Evolutionary conservation across 2,797 vertebrate genomes (phyloP).

Genomic region (Dermochelys coriacea): DNA sequence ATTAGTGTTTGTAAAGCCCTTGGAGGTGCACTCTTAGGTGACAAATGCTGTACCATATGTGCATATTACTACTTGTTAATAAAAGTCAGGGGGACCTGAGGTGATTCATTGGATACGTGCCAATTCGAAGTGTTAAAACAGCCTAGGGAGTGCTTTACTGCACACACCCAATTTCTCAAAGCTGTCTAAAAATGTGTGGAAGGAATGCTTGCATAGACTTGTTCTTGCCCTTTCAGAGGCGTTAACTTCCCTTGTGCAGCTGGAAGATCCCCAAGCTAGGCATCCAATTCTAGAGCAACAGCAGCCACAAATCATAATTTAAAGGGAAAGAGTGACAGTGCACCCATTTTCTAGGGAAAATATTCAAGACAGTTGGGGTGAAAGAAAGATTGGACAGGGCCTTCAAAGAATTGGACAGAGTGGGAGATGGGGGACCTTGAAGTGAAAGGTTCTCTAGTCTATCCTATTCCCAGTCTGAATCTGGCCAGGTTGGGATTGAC

Average conservation of each 20-base stretch:
- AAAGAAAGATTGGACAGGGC: background rate
- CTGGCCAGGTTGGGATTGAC: background rate
- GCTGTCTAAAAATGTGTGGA: constrained; percentile 30
- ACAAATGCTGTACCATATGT: background rate
- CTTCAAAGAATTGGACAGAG: background rate
- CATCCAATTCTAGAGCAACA: background rate
- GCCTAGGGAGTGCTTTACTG: rapidly evolving
- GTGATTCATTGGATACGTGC: background rate
- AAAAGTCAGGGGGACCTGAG: background rate
- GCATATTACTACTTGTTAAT: background rate
- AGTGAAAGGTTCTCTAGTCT: background rate
- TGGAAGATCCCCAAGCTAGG: background rate
- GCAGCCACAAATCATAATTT: background rate
- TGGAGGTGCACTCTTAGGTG: background rate
- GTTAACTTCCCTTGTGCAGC: background rate
- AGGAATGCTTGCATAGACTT: background rate
- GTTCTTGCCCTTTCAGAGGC: background rate
- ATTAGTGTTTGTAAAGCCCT: background rate
- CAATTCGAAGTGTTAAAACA: background rate
- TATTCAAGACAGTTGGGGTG: rapidly evolving
- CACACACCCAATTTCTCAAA: background rate
- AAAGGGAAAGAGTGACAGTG: background rate
- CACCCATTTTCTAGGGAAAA: background rate
- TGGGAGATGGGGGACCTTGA: constrained; percentile 20
- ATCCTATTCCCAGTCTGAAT: background rate